Evolutionary conservation across 2,113 vertebrate species (phyloP), one percentile per base, ranked within the genome.

Genomic region (Turdus rufiventris): DNA sequence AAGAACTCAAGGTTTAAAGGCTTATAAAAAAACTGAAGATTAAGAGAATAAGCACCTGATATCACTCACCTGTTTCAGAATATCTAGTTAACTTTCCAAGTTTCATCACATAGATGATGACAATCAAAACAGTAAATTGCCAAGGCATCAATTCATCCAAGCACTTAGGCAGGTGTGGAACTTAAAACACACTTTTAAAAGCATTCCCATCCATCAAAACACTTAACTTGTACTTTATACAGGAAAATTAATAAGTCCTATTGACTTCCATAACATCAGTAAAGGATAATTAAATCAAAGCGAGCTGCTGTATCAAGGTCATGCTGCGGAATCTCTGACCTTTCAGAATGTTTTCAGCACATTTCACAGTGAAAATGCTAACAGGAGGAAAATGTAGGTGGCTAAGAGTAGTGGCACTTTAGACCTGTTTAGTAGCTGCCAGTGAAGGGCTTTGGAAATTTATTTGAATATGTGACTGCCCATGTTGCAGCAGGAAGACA

Each of bases 121-220:
- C 63, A 87, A 68, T 12, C 68, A 74, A 92, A 92, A 40, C n/a
- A 85, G 17, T 60, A 84, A 56, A n/a, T 42, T 80, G 56, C 38
- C 56, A 48, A 85, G 25, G 33, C 57, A 74, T 13, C 57, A 53
- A 62, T 53, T 78, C 57, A 85, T 53, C 34, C 70, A 94, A 90
- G 57, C 86, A 85, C 82, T 92, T 88, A 36, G 53, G 56, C 61
- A 75, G 42, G 83, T 63, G 63, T 26, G 6, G 31, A 66, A 90
- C 93, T 90, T 91, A 79, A 89, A 89, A 91, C n/a, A 48, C 34
- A 75, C 47, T 82, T 57, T 58, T 85, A 88, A 90, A 92, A 90
- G 71, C 43, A 71, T 90, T 58, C 26, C 29, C 34, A 67, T 71
- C 78, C 91, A 92, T 90, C 78, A 71, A 82, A 92, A 85, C 86